phyloP scores from a whole-genome alignment of 2,888 invertebrate genomes.

The Latrodectus hesperus region DNA sequence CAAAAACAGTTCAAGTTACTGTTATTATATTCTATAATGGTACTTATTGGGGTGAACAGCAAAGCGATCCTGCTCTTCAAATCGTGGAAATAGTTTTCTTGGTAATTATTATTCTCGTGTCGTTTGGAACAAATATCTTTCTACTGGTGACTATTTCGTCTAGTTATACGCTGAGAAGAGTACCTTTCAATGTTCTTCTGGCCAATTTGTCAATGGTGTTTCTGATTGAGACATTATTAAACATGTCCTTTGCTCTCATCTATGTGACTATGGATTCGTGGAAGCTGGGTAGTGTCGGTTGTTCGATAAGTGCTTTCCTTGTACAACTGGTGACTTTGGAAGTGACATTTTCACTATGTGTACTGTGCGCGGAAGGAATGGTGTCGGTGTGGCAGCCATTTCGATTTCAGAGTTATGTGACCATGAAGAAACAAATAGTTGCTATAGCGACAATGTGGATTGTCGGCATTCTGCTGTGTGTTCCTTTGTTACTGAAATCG shows the following conservation, averaged over 20 bases:
- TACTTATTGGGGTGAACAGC: neutral
- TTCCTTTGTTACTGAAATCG: conserved; percentile 70
- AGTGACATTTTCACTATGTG: conserved; percentile 69
- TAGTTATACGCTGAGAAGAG: conserved; percentile 71
- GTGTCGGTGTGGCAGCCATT: conserved; percentile 54
- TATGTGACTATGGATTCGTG: conserved; percentile 66
- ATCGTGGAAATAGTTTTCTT: conserved; percentile 67
- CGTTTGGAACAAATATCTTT: conserved; percentile 71
- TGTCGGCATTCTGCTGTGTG: conserved; percentile 66
- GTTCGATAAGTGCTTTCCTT: conserved; percentile 71
- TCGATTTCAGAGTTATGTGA: conserved; percentile 70
- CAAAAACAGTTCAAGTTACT: conserved; percentile 36
- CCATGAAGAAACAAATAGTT: conserved; percentile 58
- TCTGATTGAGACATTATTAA: conserved; percentile 70
- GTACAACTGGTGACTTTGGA: conserved; percentile 71
- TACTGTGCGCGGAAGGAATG: conserved; percentile 71
- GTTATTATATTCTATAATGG: conserved; percentile 38
- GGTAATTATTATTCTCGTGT: conserved; percentile 70
- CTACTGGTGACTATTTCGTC: conserved; percentile 71
- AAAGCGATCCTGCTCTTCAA: conserved; percentile 26
- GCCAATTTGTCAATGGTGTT: conserved; percentile 70
- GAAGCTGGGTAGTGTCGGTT: conserved; percentile 70
- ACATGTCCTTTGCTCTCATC: conserved; percentile 69
- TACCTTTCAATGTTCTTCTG: conserved; percentile 70
- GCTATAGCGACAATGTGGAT: conserved; percentile 70